Base-by-base conservation (phyloP, 2,888 invertebrate genomes). In the Gandaritis pyraliata region DNA sequence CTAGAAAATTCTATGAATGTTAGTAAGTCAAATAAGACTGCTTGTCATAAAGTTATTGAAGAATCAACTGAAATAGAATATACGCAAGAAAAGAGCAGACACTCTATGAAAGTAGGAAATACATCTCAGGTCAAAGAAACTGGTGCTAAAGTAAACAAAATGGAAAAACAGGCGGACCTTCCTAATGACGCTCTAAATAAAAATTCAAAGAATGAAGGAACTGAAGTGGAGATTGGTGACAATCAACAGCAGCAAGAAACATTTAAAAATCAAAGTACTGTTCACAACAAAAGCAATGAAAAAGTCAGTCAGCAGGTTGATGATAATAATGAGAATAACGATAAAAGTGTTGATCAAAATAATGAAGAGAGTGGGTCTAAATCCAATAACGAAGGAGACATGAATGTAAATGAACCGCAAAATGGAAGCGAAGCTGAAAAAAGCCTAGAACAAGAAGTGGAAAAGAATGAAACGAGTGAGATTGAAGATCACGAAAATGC, bases 41-140 rank as follows among this genome's bases (percentile, higher is more conserved):
- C 10, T n/a, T 36, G 50, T n/a, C 56, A 52, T 29, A 58, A 61
- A 51, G 49, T 49, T 55, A 41, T 41, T 47, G 61, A 58, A 18
- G 62, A 63, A 51, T 43, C 56, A 50, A 30, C 30, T 41, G 43
- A 57, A 2, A 4, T 43, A 16, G 36, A 61, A 61, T 36, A 41
- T 15, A 47, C 41, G 30, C 50, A 56, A 16, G 39, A 52, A 30
- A 50, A 46, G 8, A 53, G 41, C 10, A 54, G 16, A 33, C 18
- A 11, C 10, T 33, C 55, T 33, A 3, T 47, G 11, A 61, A 50
- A 51, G 33, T 7, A 13, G 18, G 4, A 46, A 47, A 60, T n/a
- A 49, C 48, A 48, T 53, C 45, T 29, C 45, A 8, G 12, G 30
- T 8, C 39, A 51, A 46, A 41, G 11, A 43, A 36, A 41, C n/a